Evolutionary conservation across 2,113 vertebrate genomes (phyloP).

Genomic region (Synchiropus splendidus): DNA sequence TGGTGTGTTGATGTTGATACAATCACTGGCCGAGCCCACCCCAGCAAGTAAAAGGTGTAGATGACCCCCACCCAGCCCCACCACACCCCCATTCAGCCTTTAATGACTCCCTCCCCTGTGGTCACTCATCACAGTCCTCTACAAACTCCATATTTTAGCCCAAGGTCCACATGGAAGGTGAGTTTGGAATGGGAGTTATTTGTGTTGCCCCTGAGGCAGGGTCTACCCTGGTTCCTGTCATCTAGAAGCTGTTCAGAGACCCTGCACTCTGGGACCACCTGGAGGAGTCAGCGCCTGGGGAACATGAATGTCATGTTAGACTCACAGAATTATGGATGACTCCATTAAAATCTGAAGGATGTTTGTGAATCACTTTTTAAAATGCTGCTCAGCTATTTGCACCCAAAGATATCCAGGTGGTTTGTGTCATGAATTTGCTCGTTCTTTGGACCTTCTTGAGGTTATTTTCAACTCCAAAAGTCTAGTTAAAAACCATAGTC

Average conservation of each 20-base stretch:
- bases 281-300: too few relatives aligned
- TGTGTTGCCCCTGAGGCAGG: constrained; percentile 36
- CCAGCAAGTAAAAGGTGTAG: constrained; percentile 60
- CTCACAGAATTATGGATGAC: too few relatives aligned
- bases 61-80: constrained; percentile 37
- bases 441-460: too few relatives aligned
- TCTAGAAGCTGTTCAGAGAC: constrained; percentile 3
- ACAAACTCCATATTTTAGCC: constrained; percentile 29
- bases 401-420: too few relatives aligned
- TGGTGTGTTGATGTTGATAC: constrained; percentile 71
- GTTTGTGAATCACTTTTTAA: too few relatives aligned
- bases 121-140: constrained; percentile 51
- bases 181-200: constrained; percentile 50
- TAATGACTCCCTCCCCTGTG: constrained; percentile 55
- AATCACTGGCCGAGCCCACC: constrained; percentile 68
- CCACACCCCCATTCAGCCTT: constrained; percentile 36
- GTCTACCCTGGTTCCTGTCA: constrained; percentile 45
- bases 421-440: too few relatives aligned
- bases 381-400: too few relatives aligned
- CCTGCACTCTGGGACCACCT: constrained; percentile 10
- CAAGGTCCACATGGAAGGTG: constrained; percentile 32
- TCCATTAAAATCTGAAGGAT: too few relatives aligned
- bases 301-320: too few relatives aligned
- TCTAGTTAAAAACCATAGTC: too few relatives aligned
- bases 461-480: too few relatives aligned